Conservation (phyloP, 1,140 invertebrate genomes). For the Sycophaga agraensis region DNA sequence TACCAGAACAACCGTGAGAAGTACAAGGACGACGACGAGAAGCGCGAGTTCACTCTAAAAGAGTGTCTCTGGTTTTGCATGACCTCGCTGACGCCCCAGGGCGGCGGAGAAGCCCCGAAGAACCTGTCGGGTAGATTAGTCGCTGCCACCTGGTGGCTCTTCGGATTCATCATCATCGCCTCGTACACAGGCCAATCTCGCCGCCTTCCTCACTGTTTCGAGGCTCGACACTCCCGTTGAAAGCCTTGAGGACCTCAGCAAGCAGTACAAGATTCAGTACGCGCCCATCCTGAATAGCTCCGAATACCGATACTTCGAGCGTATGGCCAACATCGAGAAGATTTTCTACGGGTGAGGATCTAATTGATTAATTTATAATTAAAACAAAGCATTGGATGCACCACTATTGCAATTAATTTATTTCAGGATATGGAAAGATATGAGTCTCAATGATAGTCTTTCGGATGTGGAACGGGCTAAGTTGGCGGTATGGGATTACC, state of each 20-base stretch:
- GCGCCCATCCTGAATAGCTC: constrained; percentile 83
- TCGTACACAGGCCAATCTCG: constrained; percentile 96
- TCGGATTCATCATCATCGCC: constrained; percentile 97
- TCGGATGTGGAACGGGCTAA: constrained; percentile 86
- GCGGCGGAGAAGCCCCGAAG: constrained; percentile 94
- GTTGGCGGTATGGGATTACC: constrained; percentile 98
- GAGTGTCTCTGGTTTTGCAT: constrained; percentile 99
- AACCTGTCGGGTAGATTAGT: constrained; percentile 89
- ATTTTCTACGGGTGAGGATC: constrained; percentile 89
- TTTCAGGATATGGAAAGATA: constrained; percentile 93
- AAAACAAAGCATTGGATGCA: too few species aligned
- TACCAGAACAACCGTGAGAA: constrained; percentile 93
- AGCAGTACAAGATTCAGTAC: constrained; percentile 95
- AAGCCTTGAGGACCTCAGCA: constrained; percentile 87
- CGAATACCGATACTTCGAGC: constrained; percentile 89
- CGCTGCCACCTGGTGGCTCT: constrained; percentile 97
- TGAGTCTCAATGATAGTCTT: constrained; percentile 92
- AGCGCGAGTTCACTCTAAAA: constrained; percentile 91
- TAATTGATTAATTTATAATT: too few species aligned
- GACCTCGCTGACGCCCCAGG: constrained; percentile 95
- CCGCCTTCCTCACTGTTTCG: constrained; percentile 91
- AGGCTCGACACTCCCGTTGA: constrained; percentile 90
- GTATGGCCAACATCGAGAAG: constrained; percentile 95
- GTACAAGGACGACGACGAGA: constrained; percentile 92
- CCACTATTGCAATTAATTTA: too few species aligned